A percentile compares a stretch with the other conserved stretches of the same genome.
These are phyloP conservation scores for Ernsta delagoae DNA, from an alignment of 2,888 invertebrate species.

Conservation along the genomic window DNA sequence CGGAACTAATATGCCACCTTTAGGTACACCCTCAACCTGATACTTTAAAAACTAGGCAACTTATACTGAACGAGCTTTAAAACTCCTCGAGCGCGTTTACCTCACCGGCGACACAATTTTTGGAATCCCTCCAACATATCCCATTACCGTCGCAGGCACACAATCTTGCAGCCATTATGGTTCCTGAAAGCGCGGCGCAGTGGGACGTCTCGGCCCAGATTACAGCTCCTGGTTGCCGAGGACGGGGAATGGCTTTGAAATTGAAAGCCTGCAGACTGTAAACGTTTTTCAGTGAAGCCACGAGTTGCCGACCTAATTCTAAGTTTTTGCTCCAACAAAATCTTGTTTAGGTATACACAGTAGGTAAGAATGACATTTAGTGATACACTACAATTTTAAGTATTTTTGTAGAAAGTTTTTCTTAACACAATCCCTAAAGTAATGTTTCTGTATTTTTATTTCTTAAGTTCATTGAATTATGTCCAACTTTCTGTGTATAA, in stretches of 20 bases:
- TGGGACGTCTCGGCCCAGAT: slow-evolving; percentile 22
- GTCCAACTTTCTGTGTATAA: no score
- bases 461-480: no score
- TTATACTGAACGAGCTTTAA: neutral
- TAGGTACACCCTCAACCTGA: no score
- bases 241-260: slow-evolving; percentile 32
- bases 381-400: no score
- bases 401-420: no score
- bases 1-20: no score
- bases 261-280: slow-evolving; percentile 32
- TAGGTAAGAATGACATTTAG: neutral
- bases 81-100: neutral
- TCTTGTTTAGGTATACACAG: neutral
- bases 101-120: neutral
- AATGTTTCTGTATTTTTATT: no score
- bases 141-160: slow-evolving; percentile 17
- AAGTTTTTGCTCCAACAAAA: neutral
- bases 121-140: slow-evolving; percentile 11
- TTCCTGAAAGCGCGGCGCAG: slow-evolving; percentile 13
- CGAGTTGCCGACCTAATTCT: neutral
- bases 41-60: neutral
- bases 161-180: slow-evolving; percentile 25
- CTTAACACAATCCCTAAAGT: no score
- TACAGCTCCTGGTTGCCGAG: slow-evolving; percentile 24
- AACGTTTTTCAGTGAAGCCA: slow-evolving; percentile 23